Evolutionary conservation across 2,113 vertebrate species (phyloP), one percentile per base, ranked within the genome.

Genomic region (Copsychus sechellarum): DNA sequence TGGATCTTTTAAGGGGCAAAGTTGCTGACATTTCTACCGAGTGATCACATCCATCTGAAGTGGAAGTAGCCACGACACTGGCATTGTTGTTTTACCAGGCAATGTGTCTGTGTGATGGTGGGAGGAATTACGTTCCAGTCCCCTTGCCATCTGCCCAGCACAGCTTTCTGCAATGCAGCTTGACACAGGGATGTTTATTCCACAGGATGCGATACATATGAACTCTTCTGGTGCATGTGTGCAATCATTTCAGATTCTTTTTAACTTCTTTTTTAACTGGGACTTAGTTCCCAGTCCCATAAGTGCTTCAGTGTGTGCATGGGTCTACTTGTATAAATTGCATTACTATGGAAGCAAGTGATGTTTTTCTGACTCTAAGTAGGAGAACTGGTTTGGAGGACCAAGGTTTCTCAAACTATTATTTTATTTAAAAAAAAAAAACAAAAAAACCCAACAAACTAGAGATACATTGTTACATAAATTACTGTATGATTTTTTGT

Each of bases 101-200:
- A 84, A 78, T 90, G 58, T 91, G 8, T 76, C 70, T 48, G 74
- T 53, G 29, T 88, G 89, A 90, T 38, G 71, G 84, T 26, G 29
- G 87, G 70, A 66, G 86, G 90, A 93, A 81, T 96, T 93, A 70
- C 88, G 91, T 94, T 93, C 89, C 71, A 76, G 91, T 95, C 88
- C 95, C 79, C 79, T 89, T 97, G 95, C 97, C 97, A 95, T 97
- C 97, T 97, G 97, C 96, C 95, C 93, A 93, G 91, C 90, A 92
- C 93, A 94, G 83, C 85, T 96, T 96, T 97, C 95, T 96, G 91
- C 42, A 19, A 64, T 50, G 82, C 94, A 93, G 82, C 92, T 97
- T 79, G 80, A 81, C 83, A 91, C 56, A 93, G 88, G 65, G 95
- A 88, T 96, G 91, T 96, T 97, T 96, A 95, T 96, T 95, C 95